Evolutionary conservation across 2,797 vertebrate species (phyloP), one percentile per base, ranked within the genome.

Genomic region (Ispidina lecontei): DNA sequence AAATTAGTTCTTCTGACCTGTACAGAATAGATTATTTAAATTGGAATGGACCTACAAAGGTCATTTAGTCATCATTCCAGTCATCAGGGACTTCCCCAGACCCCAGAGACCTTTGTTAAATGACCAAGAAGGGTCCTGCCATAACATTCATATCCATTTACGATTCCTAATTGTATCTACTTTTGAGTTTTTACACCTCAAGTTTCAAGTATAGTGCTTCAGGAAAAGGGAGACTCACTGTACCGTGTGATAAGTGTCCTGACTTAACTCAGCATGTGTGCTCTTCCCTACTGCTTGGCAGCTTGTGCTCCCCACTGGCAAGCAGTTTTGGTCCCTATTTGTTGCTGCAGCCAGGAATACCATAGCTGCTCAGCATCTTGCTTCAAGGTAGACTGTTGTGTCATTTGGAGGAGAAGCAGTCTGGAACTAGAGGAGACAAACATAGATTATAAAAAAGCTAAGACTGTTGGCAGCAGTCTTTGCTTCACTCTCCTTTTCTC

Each of bases 371-470:
- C 54, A 3, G 15, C 2, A 0, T 64, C 44, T 46, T 74, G 55
- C 41, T 47, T 16, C 23, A 9, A 7, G 31, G 41, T 6, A 33
- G 35, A 51, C 49, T 47, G 26, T 0, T 1, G 13, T 2, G 1
- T n/a, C 9, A 9, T 71, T 29, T 21, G 33, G 43, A 71, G 39
- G 14, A 82, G 16, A 7, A 60, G 26, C n/a, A 92, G 8, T 18
- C 52, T 74, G 43, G 26, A 89, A n/a, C 9, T 33, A 39, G 67
- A 75, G 13, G 28, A 47, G 46, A n/a, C 21, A 70, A 64, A 44
- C 0, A 4, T 28, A 6, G 21, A 10, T 46, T 33, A 46, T 18
- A 65, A 52, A 49, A 29, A 3, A 37, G 3, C 16, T 8, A 44
- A 35, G 16, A 23, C 11, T 69, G 6, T 49, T 54, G 29, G 8